Conservation (phyloP, 2,113 vertebrate species). For the Lamprologus lemairii region DNA sequence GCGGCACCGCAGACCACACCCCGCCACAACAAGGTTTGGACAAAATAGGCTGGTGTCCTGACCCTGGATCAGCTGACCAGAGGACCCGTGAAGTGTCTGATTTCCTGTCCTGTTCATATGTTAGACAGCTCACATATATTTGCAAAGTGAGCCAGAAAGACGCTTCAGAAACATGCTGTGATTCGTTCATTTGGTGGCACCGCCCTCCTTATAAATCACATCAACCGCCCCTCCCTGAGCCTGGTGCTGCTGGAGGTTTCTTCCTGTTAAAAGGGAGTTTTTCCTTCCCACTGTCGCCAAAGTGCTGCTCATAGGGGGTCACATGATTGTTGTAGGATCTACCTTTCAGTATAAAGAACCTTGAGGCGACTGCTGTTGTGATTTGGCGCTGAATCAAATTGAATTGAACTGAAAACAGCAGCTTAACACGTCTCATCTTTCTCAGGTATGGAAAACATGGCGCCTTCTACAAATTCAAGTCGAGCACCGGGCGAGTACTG, state of each 20-base stretch:
- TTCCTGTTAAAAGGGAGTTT: not conserved
- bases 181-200: not conserved
- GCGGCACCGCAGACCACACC: not conserved
- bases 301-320: not conserved
- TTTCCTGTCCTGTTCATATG: not conserved
- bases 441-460: slow-evolving; percentile 79
- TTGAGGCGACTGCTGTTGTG: not conserved
- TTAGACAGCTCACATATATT: not conserved
- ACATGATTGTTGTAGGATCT: accelerated
- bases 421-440: not conserved
- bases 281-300: not conserved
- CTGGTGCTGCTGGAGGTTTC: accelerated
- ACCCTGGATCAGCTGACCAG: not conserved
- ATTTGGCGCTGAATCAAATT: not conserved
- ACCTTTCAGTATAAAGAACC: accelerated
- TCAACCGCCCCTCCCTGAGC: not conserved
- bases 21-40: not conserved
- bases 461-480: slow-evolving; percentile 83
- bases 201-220: not conserved
- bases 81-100: not conserved
- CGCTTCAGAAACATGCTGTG: not conserved
- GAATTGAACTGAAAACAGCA: not conserved
- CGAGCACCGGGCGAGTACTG: slow-evolving; percentile 77
- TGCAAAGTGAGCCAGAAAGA: not conserved
- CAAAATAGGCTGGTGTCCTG: not conserved